Evolutionary conservation across 2,888 invertebrate species (phyloP), one percentile per base, ranked within the genome.

Genomic region (Chloromyia formosa): DNA sequence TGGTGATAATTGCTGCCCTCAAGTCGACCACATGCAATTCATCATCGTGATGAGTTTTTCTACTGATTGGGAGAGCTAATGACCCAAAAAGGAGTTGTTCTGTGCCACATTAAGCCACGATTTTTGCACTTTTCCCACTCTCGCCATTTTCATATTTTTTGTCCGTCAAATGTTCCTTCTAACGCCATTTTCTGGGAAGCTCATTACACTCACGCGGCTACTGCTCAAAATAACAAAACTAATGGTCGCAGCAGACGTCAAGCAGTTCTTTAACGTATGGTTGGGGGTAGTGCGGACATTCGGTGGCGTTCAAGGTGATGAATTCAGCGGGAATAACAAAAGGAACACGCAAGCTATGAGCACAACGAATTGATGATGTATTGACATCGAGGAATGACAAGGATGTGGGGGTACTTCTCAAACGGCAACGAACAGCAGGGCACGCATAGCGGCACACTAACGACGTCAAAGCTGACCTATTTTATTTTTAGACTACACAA

Each of bases 401-500:
- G 66, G 66, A 66, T 42, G 16, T 22, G 42, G 5, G 53, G 53
- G 22, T 49, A 12, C 49, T 49, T 12, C 49, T 49, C 49, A 49
- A 49, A 49, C 10, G 49, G 16, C 49, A 49, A 49, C 49, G 49
- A 49, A 49, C 49, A 49, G 49, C 49, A 1, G 20, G 45, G 3
- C n/a, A 45, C 35, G n/a, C 23, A 49, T 22, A 18, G 42, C 66
- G 14, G 9, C 42, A 42, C 16, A 35, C 16, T 14, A 61, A 54
- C 69, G 54, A 58, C 71, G 42, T 72, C 74, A 74, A 75, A 75
- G 40, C 69, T 76, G 75, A 69, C 69, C 69, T 62, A 66, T n/a
- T 69, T 74, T 76, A 76, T 76, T 75, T 76, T 75, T 76, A 76
- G 76, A 76, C 58, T 62, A 23, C 18, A 14, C 35, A 18, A 16